Evolutionary conservation across 2,797 vertebrate species (phyloP), one percentile per base, ranked within the genome.

Genomic region (Pseudochaenichthys georgianus): DNA sequence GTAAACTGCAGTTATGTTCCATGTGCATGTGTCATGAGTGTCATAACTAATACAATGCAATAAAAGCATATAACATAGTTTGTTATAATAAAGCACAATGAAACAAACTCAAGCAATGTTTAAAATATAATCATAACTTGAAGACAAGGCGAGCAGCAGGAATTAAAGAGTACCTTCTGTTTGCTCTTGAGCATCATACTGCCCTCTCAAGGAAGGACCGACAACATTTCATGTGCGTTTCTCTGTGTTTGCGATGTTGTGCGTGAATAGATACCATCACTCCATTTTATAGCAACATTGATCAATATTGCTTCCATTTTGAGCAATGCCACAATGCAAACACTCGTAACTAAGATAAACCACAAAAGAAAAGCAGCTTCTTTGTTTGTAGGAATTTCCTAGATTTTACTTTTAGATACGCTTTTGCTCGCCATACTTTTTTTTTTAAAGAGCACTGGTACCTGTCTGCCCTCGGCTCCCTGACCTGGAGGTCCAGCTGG

Each of bases 401-500:
- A 21, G 15, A 57, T 76, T 45, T 50, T 13, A 11, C 50, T 28
- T 48, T 8, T 19, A 28, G 3, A 69, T 45, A 5, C 64, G 47
- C 13, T 7, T 34, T 5, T 60, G n/a, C 60, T 15, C 15, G 16
- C 57, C 55, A 16, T 23, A 0, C 58, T 46, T 28, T 28, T 28
- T 23, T 60, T 17, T 23, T 17, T 17, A n/a, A 4, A 78, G 21
- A 48, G 31, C 7, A 23, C 64, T 38, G 43, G 47, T 75, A 95
- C 95, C 93, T 93, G 92, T 85, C 86, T 93, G 65, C 95, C 94
- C 19, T 91, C 85, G 21, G 80, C 87, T 64, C 88, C 92, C 0
- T 88, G 66, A 66, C 94, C 94, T 34, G 92, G 87, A 60, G 73
- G 85, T 50, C 94, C 94, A 0, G 93, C 81, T 12, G 69, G 84